Evolutionary conservation across 2,888 invertebrate genomes (phyloP), one percentile per base, ranked within the genome.

Genomic region (Archips crataeganus): DNA sequence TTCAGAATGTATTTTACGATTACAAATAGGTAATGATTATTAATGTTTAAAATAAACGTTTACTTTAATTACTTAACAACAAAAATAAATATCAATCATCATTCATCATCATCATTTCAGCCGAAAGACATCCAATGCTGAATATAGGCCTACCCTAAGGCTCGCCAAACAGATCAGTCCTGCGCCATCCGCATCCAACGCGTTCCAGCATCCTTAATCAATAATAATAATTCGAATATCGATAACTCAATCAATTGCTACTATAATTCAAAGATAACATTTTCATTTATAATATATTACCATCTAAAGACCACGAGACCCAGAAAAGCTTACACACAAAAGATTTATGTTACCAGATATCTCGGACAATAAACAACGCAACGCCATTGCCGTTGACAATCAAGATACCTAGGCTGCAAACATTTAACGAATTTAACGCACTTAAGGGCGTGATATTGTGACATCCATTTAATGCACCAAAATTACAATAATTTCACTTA

Each of bases 401-500:
- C 81, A 80, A 82, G 80, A 81, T 85, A 83, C 82, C 69, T 72
- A 72, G 73, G 62, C 39, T 36, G 36, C 64, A 70, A 73, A 59
- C 71, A 72, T 86, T 88, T 86, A 82, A 84, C 83, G 84, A 85
- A 89, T 87, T 86, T 84, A 82, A 80, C 82, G 82, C 82, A 87
- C 86, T 88, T 88, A 87, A 89, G 86, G 84, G 85, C 87, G 87
- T 85, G 86, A 89, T 88, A 87, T 88, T 90, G 89, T 90, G 89
- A 90, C 90, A 90, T 91, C 89, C 88, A 89, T 90, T 91, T 89
- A 89, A 90, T 88, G 89, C 89, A 88, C 85, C 88, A 90, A 90
- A 90, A 92, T 92, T 92, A 91, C 90, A 91, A 92, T 93, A 94
- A 94, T 92, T 94, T 91, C 88, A 91, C 86, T 90, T 94, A 94